Percentiles rank a stretch among this genome's conserved stretches.
These are phyloP conservation scores for Aricia artaxerxes DNA, from an alignment of 2,888 invertebrate genomes.

Conservation along the genomic window DNA sequence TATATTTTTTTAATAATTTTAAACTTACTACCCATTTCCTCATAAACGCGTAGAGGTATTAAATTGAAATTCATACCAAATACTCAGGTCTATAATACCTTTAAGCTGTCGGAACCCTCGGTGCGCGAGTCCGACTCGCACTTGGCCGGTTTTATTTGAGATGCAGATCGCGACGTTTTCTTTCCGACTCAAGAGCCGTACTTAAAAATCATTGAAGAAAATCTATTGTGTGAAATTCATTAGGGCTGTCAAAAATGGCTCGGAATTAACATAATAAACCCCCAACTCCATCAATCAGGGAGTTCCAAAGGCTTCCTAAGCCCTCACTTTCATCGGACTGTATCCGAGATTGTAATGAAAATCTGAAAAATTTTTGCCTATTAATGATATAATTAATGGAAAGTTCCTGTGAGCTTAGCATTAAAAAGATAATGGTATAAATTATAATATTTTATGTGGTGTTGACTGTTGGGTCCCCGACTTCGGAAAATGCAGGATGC, in stretches of 20 bases:
- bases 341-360: slow-evolving; percentile 11
- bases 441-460: too few species aligned
- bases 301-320: slow-evolving; percentile 73
- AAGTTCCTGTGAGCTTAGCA: neutral
- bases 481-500: too few species aligned
- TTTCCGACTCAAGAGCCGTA: neutral
- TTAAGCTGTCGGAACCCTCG: too few species aligned
- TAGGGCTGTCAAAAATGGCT: slow-evolving; percentile 43
- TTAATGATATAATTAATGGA: slow-evolving; percentile 25
- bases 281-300: slow-evolving; percentile 71
- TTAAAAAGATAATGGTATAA: neutral
- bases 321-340: slow-evolving; percentile 71
- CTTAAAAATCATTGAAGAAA: neutral
- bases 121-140: too few species aligned
- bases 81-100: too few species aligned
- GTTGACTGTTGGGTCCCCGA: too few species aligned
- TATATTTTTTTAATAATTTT: too few species aligned
- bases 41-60: too few species aligned
- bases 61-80: too few species aligned
- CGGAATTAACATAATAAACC: slow-evolving; percentile 78
- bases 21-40: too few species aligned
- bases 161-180: neutral
- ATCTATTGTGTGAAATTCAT: slow-evolving; percentile 38
- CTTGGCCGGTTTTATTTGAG: too few species aligned
- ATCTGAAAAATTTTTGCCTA: neutral